Evolutionary conservation across 2,888 invertebrate species (phyloP).

Genomic region (Lycia hirtaria): DNA sequence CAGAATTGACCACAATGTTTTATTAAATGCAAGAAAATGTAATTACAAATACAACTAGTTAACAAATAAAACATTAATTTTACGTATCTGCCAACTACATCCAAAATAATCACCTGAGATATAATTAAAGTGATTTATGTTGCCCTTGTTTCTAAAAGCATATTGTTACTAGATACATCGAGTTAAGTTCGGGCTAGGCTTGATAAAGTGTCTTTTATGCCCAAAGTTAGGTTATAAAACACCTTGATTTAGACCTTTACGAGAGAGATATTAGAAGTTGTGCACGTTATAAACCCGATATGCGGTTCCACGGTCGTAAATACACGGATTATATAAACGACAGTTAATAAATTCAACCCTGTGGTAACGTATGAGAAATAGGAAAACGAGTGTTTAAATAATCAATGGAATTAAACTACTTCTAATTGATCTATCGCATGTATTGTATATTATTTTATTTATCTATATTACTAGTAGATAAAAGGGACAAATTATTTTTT

Average conservation of each 20-base stretch:
- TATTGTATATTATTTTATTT: too few relatives aligned
- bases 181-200: slow-evolving; percentile 44
- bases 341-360: slow-evolving; percentile 24
- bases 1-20: too few relatives aligned
- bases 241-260: slow-evolving; percentile 47
- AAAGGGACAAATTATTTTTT: too few relatives aligned
- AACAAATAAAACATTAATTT: too few relatives aligned
- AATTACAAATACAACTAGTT: too few relatives aligned
- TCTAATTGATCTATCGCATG: too few relatives aligned
- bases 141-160: slow-evolving; percentile 33
- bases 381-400: neutral
- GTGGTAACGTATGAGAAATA: slow-evolving; percentile 29
- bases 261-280: slow-evolving; percentile 27
- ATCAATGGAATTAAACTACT: too few relatives aligned
- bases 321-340: slow-evolving; percentile 34
- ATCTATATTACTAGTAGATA: too few relatives aligned
- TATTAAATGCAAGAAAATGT: too few relatives aligned
- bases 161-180: slow-evolving; percentile 48
- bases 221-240: slow-evolving; percentile 55
- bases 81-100: neutral
- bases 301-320: slow-evolving; percentile 28
- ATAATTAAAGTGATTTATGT: slow-evolving; percentile 18
- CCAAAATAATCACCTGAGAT: slow-evolving; percentile 3
- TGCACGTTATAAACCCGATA: slow-evolving; percentile 27
- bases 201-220: slow-evolving; percentile 55